Evolutionary conservation across 1,140 invertebrate genomes (phyloP).

Genomic region (Solenopsis invicta): DNA sequence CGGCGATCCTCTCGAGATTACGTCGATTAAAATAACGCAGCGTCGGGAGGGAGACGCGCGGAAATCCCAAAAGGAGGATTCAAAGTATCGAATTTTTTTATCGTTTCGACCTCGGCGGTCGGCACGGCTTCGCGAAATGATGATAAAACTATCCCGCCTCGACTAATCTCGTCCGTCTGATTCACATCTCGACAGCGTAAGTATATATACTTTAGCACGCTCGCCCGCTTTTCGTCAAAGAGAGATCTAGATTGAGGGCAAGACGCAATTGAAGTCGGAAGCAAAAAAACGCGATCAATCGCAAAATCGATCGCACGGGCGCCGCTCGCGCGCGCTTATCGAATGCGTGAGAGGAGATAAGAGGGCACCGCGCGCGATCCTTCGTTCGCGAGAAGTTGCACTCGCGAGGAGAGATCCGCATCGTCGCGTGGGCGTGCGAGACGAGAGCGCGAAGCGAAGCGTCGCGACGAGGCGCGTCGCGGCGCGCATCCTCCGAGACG

Average conservation of each 20-base stretch:
- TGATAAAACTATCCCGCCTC: no score
- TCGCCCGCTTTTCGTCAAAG: not conserved
- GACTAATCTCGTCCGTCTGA: no score
- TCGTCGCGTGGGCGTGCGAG: not conserved
- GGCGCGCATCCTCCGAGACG: constrained; percentile 47
- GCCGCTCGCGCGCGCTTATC: not conserved
- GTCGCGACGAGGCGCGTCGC: not conserved
- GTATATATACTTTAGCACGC: not conserved
- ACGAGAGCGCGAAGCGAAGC: not conserved
- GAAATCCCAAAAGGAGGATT: not conserved
- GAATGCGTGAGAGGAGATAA: not conserved
- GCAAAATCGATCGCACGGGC: not conserved
- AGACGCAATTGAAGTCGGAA: not conserved
- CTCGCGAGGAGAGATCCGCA: not conserved
- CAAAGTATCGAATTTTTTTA: not conserved
- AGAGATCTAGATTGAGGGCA: not conserved
- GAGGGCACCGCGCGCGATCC: not conserved
- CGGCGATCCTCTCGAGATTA: not conserved
- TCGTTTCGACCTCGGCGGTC: not conserved
- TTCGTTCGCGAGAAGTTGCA: not conserved
- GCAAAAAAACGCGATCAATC: not conserved
- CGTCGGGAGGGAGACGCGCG: not conserved
- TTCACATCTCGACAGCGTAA: not conserved
- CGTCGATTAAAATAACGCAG: not conserved
- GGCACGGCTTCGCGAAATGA: no score